phyloP scores from a whole-genome alignment of 2,888 invertebrate species.

The Dastarcus helophoroides region DNA sequence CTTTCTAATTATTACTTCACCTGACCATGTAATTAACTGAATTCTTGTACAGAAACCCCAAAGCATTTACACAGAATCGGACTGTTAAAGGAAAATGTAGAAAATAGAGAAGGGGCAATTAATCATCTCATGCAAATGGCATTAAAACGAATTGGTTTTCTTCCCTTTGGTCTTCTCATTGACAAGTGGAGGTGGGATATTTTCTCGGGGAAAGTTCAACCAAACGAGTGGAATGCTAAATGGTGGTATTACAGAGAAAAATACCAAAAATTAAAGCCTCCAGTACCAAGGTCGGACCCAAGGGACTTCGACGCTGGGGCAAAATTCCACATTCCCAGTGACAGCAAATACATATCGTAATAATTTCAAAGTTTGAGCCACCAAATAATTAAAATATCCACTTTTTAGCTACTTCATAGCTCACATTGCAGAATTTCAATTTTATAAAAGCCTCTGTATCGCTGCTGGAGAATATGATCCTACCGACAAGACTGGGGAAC shows the following conservation, averaged over 20 bases:
- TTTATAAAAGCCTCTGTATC: constrained; percentile 58
- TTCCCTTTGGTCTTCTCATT: constrained; percentile 46
- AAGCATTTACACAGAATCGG: constrained; percentile 39
- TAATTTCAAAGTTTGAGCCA: neutral
- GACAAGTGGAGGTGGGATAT: constrained; percentile 51
- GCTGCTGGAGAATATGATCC: constrained; percentile 53
- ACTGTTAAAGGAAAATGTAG: constrained; percentile 33
- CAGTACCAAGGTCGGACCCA: constrained; percentile 32
- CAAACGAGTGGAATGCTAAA: constrained; percentile 36
- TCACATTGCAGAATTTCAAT: constrained; percentile 67
- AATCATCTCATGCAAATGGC: constrained; percentile 41
- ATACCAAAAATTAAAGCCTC: constrained; percentile 38
- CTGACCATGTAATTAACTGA: too few relatives aligned
- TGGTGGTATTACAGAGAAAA: constrained; percentile 37
- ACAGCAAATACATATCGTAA: constrained; percentile 36
- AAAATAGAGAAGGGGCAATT: constrained; percentile 32
- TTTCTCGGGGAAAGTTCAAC: constrained; percentile 36
- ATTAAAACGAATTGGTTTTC: constrained; percentile 40
- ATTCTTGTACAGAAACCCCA: too few relatives aligned
- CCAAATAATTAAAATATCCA: neutral
- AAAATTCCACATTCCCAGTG: constrained; percentile 38
- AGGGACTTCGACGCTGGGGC: constrained; percentile 39
- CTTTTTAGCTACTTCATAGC: constrained; percentile 48
- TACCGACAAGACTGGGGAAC: constrained; percentile 23
- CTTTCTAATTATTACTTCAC: too few relatives aligned